Percentiles rank a stretch among this genome's conserved stretches.
Conservation (phyloP, 1,140 invertebrate species). For the Trichonephila clavipes region DNA sequence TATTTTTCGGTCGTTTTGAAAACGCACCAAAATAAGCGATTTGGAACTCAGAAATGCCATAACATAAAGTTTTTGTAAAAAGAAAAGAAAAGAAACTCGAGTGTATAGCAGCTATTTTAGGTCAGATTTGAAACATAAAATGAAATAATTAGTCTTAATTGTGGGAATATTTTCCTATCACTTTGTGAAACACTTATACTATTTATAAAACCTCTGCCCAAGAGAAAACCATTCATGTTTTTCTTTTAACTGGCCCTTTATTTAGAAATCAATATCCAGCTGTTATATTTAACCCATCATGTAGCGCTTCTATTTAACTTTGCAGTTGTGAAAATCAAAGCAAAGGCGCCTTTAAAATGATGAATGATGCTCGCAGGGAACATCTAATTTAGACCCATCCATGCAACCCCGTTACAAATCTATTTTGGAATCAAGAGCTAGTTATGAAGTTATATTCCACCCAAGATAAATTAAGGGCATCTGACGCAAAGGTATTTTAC, state of each 20-base stretch:
- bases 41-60: too few relatives aligned
- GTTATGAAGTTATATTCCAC: conserved; percentile 60
- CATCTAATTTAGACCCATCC: conserved; percentile 54
- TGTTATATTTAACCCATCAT: neutral
- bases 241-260: neutral
- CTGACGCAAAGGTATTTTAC: conserved; percentile 23
- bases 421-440: conserved; percentile 55
- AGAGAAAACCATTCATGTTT: neutral
- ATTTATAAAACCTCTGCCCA: neutral
- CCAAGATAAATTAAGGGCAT: conserved; percentile 48
- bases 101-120: too few relatives aligned
- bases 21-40: too few relatives aligned
- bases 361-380: conserved; percentile 41
- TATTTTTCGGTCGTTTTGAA: too few relatives aligned
- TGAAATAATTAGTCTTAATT: neutral
- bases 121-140: too few relatives aligned
- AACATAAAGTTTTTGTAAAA: too few relatives aligned
- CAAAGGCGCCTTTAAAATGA: conserved; percentile 22
- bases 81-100: too few relatives aligned
- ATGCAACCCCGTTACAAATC: conserved; percentile 10
- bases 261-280: neutral
- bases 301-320: neutral
- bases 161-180: neutral
- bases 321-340: conserved; percentile 15
- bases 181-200: neutral